Conservation (phyloP, 2,113 vertebrate genomes). For the Fukomys damarensis region DNA sequence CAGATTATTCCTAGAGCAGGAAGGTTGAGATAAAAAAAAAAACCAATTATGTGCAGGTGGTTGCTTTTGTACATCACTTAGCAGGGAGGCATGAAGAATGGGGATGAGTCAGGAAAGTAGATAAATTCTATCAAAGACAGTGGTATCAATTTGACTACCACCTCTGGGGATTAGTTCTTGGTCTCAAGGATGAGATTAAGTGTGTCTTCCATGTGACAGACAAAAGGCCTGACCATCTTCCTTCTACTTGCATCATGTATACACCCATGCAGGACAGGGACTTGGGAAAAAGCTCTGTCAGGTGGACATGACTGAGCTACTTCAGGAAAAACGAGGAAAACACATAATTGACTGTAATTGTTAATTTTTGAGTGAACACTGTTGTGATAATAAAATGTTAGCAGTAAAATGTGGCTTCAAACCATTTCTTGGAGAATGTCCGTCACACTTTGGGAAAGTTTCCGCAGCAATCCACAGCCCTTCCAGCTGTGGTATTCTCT, state of each 20-base stretch:
- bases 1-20: not conserved
- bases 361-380: not conserved
- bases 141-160: not conserved
- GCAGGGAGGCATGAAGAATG: not conserved
- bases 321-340: not conserved
- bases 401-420: not conserved
- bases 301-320: not conserved
- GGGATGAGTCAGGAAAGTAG: not conserved
- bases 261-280: not conserved
- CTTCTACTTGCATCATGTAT: accelerated
- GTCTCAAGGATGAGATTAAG: not conserved
- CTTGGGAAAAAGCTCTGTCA: not conserved
- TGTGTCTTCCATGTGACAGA: not conserved
- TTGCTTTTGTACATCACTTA: not conserved
- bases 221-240: not conserved
- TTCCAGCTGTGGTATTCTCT: too few species aligned
- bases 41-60: not conserved
- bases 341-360: not conserved
- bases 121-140: not conserved
- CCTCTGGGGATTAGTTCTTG: not conserved
- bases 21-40: not conserved
- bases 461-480: too few species aligned
- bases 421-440: not conserved
- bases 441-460: not conserved
- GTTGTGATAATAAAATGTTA: not conserved